Conservation (phyloP, 2,888 invertebrate species). For the Syrphus vitripennis region DNA sequence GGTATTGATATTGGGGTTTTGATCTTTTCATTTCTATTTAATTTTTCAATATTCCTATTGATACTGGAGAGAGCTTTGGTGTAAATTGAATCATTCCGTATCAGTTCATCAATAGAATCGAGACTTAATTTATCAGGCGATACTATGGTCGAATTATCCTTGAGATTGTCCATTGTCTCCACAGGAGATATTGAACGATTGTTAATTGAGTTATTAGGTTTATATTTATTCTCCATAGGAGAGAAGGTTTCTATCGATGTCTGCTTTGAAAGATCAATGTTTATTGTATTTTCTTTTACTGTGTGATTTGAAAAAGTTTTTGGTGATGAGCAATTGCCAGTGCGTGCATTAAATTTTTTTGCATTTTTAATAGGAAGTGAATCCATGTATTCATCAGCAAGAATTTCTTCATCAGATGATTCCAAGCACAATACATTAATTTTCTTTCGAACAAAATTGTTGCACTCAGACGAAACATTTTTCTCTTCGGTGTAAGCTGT, state of each 20-base stretch:
- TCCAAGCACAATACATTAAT: slow-evolving; percentile 55
- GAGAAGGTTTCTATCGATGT: neutral
- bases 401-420: slow-evolving; percentile 53
- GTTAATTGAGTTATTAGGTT: neutral
- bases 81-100: slow-evolving; percentile 75
- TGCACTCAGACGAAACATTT: neutral
- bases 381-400: neutral
- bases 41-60: slow-evolving; percentile 76
- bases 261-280: neutral
- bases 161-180: slow-evolving; percentile 2
- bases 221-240: neutral
- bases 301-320: slow-evolving; percentile 2
- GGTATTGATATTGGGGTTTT: neutral
- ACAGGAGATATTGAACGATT: slow-evolving; percentile 21
- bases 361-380: neutral
- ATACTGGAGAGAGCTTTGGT: slow-evolving; percentile 75
- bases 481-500: neutral
- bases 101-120: slow-evolving; percentile 75
- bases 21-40: slow-evolving; percentile 41
- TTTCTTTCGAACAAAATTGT: slow-evolving; percentile 17
- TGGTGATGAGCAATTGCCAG: slow-evolving; percentile 30
- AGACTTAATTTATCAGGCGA: slow-evolving; percentile 74
- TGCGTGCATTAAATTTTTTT: neutral
- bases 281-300: neutral
- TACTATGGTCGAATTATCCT: neutral